Evolutionary conservation across 2,797 vertebrate species (phyloP).

Genomic region (Thripadectes ignobilis): DNA sequence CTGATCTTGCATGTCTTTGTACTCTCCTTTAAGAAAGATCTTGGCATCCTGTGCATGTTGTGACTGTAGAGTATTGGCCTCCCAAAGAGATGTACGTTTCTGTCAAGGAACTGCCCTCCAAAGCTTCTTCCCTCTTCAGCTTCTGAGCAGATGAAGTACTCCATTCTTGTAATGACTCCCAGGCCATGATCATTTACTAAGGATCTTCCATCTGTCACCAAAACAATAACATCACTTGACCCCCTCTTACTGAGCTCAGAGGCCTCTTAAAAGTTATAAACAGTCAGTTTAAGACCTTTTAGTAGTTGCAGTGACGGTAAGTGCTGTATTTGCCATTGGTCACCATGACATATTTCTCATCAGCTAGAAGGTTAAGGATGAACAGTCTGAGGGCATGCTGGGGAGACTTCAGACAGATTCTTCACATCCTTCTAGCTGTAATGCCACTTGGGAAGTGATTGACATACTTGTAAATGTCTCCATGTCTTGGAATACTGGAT

Average conservation of each 20-base stretch:
- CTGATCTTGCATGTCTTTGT: neutral
- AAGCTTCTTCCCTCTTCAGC: constrained; percentile 26
- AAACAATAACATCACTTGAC: constrained; percentile 73
- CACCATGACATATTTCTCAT: neutral
- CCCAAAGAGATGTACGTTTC: neutral
- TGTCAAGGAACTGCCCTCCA: neutral
- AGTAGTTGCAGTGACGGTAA: constrained; percentile 18
- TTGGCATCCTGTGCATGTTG: neutral
- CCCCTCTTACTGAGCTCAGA: constrained; percentile 60
- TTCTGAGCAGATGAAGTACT: constrained; percentile 39
- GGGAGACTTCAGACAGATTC: neutral
- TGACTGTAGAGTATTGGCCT: neutral
- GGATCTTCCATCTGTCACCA: constrained; percentile 64
- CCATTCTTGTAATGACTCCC: constrained; percentile 42
- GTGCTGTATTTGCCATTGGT: constrained; percentile 48
- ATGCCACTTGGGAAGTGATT: neutral
- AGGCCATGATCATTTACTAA: constrained; percentile 48
- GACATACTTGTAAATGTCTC: neutral
- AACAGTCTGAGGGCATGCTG: neutral
- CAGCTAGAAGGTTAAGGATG: neutral
- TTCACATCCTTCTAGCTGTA: neutral
- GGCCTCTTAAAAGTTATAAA: constrained; percentile 69
- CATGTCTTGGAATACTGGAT: neutral
- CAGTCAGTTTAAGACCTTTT: constrained; percentile 39
- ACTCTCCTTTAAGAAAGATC: neutral